phyloP scores from a whole-genome alignment of 2,113 vertebrate species.

The Arvicanthis niloticus region DNA sequence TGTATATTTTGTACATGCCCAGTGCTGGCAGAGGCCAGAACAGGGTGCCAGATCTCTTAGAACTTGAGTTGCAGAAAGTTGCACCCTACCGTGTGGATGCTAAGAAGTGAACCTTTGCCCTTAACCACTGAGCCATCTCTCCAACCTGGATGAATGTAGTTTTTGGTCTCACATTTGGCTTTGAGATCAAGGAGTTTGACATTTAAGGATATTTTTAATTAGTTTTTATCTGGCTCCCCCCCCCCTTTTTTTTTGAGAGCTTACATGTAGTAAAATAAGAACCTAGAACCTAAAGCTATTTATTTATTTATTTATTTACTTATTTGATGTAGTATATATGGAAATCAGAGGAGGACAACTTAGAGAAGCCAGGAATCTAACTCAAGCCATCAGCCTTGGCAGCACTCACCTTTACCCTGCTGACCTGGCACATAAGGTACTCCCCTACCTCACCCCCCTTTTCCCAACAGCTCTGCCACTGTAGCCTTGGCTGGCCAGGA shows the following conservation, averaged over 20 bases:
- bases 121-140: neutral
- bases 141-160: neutral
- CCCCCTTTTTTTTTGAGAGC: neutral
- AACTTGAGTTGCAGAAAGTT: neutral
- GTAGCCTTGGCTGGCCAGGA: too few relatives aligned
- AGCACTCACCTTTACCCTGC: neutral
- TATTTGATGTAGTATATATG: neutral
- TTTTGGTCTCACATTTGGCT: neutral
- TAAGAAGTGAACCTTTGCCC: neutral
- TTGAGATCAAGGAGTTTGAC: slow-evolving; percentile 14
- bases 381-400: neutral
- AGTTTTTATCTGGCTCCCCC: neutral
- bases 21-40: neutral
- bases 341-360: neutral
- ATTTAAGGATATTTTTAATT: neutral
- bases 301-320: neutral
- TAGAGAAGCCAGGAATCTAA: neutral
- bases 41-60: neutral
- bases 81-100: too few relatives aligned
- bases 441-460: too few relatives aligned
- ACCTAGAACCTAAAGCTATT: neutral
- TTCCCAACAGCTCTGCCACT: neutral
- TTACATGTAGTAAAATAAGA: neutral
- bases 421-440: neutral
- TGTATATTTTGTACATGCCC: neutral